Evolutionary conservation across 1,140 invertebrate genomes (phyloP).

Genomic region (Penaeus vannamei): DNA sequence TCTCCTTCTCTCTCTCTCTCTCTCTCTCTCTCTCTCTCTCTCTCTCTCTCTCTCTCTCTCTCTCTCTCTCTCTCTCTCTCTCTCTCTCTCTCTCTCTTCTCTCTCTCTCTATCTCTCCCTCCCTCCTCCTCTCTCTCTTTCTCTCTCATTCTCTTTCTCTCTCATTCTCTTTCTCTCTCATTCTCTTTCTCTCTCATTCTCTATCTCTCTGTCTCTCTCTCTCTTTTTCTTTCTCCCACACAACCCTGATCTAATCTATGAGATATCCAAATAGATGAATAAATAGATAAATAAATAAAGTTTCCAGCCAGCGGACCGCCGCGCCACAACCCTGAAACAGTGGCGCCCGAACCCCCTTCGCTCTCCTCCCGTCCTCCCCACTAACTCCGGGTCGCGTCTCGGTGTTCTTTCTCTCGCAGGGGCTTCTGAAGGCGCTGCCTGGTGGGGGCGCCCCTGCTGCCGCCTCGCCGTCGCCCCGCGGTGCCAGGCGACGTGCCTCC

Average conservation of each 20-base stretch:
- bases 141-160: not conserved
- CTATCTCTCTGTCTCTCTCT: not conserved
- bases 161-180: too few relatives aligned
- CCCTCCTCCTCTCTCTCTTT: not conserved
- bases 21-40: too few relatives aligned
- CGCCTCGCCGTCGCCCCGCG: slow-evolving; percentile 35
- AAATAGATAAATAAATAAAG: not conserved
- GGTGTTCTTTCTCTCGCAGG: slow-evolving; percentile 4
- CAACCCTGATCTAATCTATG: not conserved
- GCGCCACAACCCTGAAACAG: too few relatives aligned
- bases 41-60: too few relatives aligned
- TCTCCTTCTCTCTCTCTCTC: too few relatives aligned
- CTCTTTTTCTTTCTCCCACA: slow-evolving; percentile 1
- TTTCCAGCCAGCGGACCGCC: not conserved
- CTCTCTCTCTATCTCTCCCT: slow-evolving; percentile 18
- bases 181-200: not conserved
- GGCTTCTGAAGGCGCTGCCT: slow-evolving; percentile 36
- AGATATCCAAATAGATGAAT: not conserved
- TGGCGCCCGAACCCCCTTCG: too few relatives aligned
- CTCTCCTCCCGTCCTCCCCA: not conserved
- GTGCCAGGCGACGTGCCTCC: slow-evolving; percentile 46
- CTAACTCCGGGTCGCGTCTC: not conserved
- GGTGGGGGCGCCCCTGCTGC: slow-evolving; percentile 57
- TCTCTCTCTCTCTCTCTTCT: slow-evolving; percentile 27
- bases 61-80: too few relatives aligned